phyloP scores from a whole-genome alignment of 2,888 invertebrate species.

The Spatulosminthurus flaviceps region DNA sequence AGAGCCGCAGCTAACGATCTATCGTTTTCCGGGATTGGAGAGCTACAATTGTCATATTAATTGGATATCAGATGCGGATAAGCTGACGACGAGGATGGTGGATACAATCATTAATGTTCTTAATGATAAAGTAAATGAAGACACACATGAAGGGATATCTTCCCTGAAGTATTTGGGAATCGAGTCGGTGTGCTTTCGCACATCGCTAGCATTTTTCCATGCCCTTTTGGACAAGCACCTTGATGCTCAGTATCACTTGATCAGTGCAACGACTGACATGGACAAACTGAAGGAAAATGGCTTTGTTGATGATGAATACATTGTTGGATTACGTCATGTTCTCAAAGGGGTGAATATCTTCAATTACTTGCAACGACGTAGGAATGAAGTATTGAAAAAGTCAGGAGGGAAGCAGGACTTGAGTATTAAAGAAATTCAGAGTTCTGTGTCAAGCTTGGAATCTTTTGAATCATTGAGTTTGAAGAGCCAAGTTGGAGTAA shows the following conservation, averaged over 20 bases:
- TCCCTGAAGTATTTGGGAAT: constrained; percentile 41
- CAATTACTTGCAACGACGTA: not conserved
- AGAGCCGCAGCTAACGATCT: not conserved
- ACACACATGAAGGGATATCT: constrained; percentile 10
- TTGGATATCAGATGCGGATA: constrained; percentile 38
- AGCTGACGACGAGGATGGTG: constrained; percentile 32
- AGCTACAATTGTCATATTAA: constrained; percentile 45
- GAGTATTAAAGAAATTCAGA: not conserved
- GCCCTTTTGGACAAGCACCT: constrained; percentile 36
- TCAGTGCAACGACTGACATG: constrained; percentile 38
- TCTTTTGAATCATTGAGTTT: constrained; percentile 33
- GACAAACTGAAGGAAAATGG: constrained; percentile 10
- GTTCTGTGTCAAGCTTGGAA: not conserved
- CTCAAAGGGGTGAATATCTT: constrained; percentile 46
- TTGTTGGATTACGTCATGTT: constrained; percentile 46
- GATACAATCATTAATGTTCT: constrained; percentile 38
- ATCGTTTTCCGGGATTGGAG: constrained; percentile 35
- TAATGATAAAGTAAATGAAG: constrained; percentile 37
- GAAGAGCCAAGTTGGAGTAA: constrained; percentile 39
- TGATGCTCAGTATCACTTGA: constrained; percentile 39
- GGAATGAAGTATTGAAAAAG: not conserved
- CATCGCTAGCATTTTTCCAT: constrained; percentile 43
- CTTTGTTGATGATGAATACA: constrained; percentile 35
- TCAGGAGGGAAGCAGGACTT: not conserved
- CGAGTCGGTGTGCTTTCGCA: constrained; percentile 39